Conservation (phyloP, 1,140 invertebrate genomes). For the Argopecten irradians region DNA sequence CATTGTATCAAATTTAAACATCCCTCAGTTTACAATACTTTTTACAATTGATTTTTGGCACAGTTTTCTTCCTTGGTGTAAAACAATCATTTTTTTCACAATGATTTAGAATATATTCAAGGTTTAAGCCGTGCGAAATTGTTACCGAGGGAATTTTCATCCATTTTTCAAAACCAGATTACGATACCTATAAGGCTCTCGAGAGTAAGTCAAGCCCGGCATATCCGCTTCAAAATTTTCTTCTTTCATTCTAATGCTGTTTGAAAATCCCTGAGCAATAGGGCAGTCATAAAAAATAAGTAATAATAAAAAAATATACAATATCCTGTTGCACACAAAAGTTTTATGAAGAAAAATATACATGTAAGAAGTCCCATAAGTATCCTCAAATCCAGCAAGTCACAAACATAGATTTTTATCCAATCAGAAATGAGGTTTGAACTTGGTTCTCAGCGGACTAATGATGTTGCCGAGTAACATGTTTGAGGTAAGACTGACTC, state of each 20-base stretch:
- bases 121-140: background rate
- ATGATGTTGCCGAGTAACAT: background rate
- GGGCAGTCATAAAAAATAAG: background rate
- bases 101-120: background rate
- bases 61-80: background rate
- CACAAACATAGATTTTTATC: background rate
- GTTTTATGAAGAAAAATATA: background rate
- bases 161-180: background rate
- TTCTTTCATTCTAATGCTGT: background rate
- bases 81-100: background rate
- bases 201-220: background rate
- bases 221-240: background rate
- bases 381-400: background rate
- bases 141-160: background rate
- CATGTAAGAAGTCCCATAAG: background rate
- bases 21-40: background rate
- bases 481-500: background rate
- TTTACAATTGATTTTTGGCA: conserved; percentile 1
- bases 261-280: background rate
- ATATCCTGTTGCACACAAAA: background rate
- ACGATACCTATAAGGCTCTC: background rate
- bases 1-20: background rate
- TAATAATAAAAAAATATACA: background rate
- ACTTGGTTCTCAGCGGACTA: background rate
- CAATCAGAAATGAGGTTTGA: background rate